Evolutionary conservation across 2,113 vertebrate species (phyloP).

Genomic region (Heteronetta atricapilla): DNA sequence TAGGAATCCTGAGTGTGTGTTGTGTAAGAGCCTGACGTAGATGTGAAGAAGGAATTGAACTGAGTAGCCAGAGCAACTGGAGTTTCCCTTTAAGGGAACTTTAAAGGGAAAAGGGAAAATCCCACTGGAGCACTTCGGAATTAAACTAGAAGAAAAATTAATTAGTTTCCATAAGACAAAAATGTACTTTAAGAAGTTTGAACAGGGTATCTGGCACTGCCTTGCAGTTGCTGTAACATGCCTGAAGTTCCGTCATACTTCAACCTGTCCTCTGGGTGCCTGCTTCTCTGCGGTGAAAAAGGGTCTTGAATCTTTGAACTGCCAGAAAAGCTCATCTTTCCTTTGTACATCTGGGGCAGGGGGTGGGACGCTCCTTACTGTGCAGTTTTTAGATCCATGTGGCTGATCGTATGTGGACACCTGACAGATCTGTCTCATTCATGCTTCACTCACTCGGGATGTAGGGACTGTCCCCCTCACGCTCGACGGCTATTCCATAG

Average conservation of each 20-base stretch:
- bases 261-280: background rate
- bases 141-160: background rate
- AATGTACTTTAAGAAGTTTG: background rate
- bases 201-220: background rate
- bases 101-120: background rate
- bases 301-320: background rate
- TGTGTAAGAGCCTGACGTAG: background rate
- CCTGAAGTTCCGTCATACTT: background rate
- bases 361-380: constrained; percentile 28
- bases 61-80: background rate
- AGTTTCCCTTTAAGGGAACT: background rate
- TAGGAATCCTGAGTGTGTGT: background rate
- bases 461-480: background rate
- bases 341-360: background rate
- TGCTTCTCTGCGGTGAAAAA: background rate
- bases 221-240: background rate
- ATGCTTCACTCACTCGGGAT: constrained; percentile 33
- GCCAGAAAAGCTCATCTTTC: background rate
- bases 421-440: constrained; percentile 51
- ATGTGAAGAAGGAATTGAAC: background rate
- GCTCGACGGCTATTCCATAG: background rate
- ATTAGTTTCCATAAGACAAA: background rate
- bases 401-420: background rate
- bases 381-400: constrained; percentile 22
- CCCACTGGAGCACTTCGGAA: background rate